These are phyloP conservation scores for Nothoprocta perdicaria DNA, from an alignment of 2,113 vertebrate genomes.

Conservation along the genomic window DNA sequence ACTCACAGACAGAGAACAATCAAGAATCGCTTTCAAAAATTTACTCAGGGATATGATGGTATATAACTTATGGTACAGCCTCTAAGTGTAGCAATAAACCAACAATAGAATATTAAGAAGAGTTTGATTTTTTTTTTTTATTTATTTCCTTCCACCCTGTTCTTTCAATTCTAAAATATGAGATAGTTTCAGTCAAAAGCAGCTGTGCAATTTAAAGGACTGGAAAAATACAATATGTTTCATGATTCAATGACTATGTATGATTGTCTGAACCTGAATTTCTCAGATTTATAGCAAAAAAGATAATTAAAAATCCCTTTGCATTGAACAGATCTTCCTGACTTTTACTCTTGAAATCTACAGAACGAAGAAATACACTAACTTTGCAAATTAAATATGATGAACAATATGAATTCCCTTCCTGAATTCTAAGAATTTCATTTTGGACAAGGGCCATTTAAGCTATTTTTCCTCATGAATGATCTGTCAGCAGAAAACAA, in stretches of 20 bases:
- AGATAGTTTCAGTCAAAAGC: not conserved
- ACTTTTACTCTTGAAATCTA: not conserved
- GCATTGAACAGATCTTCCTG: not conserved
- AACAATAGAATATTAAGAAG: not conserved
- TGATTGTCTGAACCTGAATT: not conserved
- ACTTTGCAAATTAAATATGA: not conserved
- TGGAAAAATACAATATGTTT: not conserved
- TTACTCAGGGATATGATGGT: not conserved
- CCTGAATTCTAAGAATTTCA: not conserved
- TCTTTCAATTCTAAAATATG: not conserved
- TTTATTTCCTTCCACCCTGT: not conserved
- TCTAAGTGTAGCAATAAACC: not conserved
- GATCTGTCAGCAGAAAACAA: conserved; percentile 22
- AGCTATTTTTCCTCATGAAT: conserved; percentile 44
- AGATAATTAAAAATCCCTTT: not conserved
- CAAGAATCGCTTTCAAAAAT: not conserved
- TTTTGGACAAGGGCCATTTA: conserved; percentile 22
- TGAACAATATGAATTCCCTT: not conserved
- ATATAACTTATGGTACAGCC: not conserved
- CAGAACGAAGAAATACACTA: not conserved
- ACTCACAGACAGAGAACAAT: not conserved
- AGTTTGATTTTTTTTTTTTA: not conserved
- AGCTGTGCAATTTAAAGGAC: not conserved
- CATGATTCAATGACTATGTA: not conserved
- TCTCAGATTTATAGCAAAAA: not conserved